Conservation (phyloP, 2,113 vertebrate species). For the Genyomyrus donnyi region DNA sequence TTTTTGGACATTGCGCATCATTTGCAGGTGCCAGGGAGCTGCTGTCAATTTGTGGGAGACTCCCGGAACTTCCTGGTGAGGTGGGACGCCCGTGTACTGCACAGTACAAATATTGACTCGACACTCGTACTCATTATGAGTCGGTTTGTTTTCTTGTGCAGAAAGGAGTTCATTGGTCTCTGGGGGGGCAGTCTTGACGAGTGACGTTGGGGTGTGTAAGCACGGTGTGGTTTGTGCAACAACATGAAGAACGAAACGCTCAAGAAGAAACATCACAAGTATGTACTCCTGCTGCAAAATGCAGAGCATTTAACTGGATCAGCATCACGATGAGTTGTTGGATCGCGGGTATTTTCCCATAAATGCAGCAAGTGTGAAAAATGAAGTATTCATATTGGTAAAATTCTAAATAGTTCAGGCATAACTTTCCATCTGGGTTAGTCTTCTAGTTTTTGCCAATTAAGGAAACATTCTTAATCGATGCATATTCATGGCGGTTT, state of each 20-base stretch:
- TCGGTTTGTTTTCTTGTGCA: neutral
- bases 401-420: neutral
- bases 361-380: neutral
- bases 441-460: neutral
- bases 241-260: neutral
- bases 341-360: neutral
- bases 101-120: neutral
- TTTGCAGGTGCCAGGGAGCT: neutral
- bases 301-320: neutral
- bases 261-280: neutral
- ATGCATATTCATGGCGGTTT: neutral
- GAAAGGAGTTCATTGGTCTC: neutral
- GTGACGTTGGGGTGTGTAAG: neutral
- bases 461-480: neutral
- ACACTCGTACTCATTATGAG: neutral
- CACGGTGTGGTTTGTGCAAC: neutral
- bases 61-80: neutral
- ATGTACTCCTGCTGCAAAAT: neutral
- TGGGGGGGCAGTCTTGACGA: neutral
- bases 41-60: neutral
- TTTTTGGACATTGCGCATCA: neutral
- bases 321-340: neutral
- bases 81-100: neutral
- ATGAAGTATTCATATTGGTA: neutral
- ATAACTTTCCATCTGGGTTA: constrained; percentile 1